A percentile compares a stretch with the other conserved stretches of the same genome.
These are phyloP conservation scores for Drosophila prosaltans DNA, from an alignment of 1,140 invertebrate species.

Conservation along the genomic window DNA sequence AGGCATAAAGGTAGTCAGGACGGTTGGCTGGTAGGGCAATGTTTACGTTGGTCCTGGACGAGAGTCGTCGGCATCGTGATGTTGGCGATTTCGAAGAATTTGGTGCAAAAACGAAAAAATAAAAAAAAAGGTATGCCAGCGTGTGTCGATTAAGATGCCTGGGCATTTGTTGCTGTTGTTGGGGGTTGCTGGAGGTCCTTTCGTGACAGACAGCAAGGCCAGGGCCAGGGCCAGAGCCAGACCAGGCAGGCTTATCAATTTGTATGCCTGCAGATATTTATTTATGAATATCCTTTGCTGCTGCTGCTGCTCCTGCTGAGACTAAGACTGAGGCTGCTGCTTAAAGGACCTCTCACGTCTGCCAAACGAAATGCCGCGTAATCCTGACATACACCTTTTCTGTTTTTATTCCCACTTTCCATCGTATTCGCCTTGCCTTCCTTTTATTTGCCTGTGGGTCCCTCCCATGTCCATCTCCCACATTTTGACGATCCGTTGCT, in stretches of 20 bases:
- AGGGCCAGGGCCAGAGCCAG: slow-evolving; percentile 8
- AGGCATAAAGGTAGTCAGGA: slow-evolving; percentile 43
- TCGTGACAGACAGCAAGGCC: slow-evolving; percentile 56
- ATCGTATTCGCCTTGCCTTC: background rate
- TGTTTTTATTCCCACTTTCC: slow-evolving; percentile 15
- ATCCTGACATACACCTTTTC: slow-evolving; percentile 73
- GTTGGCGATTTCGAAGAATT: slow-evolving; percentile 58
- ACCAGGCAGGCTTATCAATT: slow-evolving; percentile 71
- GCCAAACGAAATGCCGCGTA: slow-evolving; percentile 67
- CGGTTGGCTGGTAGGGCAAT: slow-evolving; percentile 18
- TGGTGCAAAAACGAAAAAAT: background rate
- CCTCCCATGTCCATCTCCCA: slow-evolving; percentile 29
- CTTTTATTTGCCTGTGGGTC: background rate
- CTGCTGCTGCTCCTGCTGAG: slow-evolving; percentile 5
- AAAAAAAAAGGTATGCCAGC: slow-evolving; percentile 61
- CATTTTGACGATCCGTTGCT: slow-evolving; percentile 59
- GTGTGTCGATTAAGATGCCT: slow-evolving; percentile 78
- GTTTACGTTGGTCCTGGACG: slow-evolving; percentile 57
- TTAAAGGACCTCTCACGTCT: slow-evolving; percentile 37
- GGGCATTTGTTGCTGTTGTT: slow-evolving; percentile 39
- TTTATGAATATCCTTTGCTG: slow-evolving; percentile 77
- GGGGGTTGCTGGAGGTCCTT: slow-evolving; percentile 43
- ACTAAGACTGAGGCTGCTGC: slow-evolving; percentile 26
- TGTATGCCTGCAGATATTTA: slow-evolving; percentile 80
- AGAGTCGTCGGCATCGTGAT: slow-evolving; percentile 41